Evolutionary conservation across 2,797 vertebrate genomes (phyloP), one percentile per base, ranked within the genome.

Genomic region (Limosa lapponica): DNA sequence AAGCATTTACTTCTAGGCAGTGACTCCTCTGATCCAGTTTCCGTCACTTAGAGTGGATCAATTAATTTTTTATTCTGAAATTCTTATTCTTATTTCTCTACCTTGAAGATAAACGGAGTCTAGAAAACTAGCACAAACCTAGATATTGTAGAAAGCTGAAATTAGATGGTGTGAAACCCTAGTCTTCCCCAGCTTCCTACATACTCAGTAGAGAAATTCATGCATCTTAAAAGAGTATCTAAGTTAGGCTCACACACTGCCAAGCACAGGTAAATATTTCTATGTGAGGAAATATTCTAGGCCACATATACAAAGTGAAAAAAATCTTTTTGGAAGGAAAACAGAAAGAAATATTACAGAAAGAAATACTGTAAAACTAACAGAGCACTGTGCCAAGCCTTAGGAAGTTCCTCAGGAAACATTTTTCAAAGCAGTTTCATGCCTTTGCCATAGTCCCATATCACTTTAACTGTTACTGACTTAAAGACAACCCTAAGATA

Each of bases 341-440:
- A 36, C 1, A 78, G 44, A 77, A 90, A 90, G 67, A 51, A 58
- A 6, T 27, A 52, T 66, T 82, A 54, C 37, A 77, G 41, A 25
- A 93, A 81, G 52, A 94, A 93, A 83, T 41, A 70, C 5, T 41
- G 12, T 62, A 91, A 92, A 83, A 72, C 58, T 86, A 84, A 79
- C 13, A 78, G 34, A 61, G 11, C 5, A 37, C 15, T 49, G 8
- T 81, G 39, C 37, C 75, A 82, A 87, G 44, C n/a, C 37, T 83
- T 51, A n/a, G 28, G 32, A 93, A 80, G 7, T 20, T 88, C 54
- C 55, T 79, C 69, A 82, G 66, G 57, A 89, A 91, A 88, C 2
- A 73, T 34, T 89, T 93, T 49, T 82, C 54, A 73, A 81, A 91
- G 46, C 48, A n/a, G n/a, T 65, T 54, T 64, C 19, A 13, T 79